Conservation (phyloP, 2,113 vertebrate species). For the Bufo bufo region DNA sequence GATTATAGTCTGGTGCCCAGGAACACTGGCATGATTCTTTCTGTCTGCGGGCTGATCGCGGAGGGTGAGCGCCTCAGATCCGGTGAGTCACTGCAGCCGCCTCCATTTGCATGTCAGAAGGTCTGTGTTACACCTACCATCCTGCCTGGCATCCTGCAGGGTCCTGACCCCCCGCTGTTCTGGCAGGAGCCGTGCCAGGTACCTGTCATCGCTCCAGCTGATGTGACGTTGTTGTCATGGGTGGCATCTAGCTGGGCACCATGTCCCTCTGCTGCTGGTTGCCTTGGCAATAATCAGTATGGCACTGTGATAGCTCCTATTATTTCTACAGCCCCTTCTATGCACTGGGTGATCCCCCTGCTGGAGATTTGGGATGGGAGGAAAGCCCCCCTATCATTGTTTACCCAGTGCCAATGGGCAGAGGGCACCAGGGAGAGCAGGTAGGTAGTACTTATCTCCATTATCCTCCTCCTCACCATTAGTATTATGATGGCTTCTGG, state of each 20-base stretch:
- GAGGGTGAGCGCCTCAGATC: constrained; percentile 46
- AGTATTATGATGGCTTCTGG: neutral
- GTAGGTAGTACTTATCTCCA: neutral
- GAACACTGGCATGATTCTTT: constrained; percentile 21
- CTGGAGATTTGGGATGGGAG: neutral
- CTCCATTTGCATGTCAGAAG: constrained; percentile 36
- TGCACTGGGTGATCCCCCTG: neutral
- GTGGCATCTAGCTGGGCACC: neutral
- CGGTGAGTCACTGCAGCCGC: constrained; percentile 53
- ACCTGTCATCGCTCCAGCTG: neutral
- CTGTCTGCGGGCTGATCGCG: constrained; percentile 35
- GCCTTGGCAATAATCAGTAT: constrained; percentile 35
- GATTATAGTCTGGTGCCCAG: constrained; percentile 27
- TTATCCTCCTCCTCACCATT: too few relatives aligned
- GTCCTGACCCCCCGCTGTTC: neutral
- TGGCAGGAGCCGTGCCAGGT: neutral
- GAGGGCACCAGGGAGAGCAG: neutral
- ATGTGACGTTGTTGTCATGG: neutral
- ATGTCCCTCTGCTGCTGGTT: neutral
- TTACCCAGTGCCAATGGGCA: neutral
- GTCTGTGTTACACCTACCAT: neutral
- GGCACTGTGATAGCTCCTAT: neutral
- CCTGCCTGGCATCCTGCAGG: neutral
- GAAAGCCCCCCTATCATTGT: neutral
- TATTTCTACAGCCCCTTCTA: neutral